A percentile compares a stretch with the other conserved stretches of the same genome.
phyloP scores from a whole-genome alignment of 2,888 invertebrate species.

The Panorpa germanica region DNA sequence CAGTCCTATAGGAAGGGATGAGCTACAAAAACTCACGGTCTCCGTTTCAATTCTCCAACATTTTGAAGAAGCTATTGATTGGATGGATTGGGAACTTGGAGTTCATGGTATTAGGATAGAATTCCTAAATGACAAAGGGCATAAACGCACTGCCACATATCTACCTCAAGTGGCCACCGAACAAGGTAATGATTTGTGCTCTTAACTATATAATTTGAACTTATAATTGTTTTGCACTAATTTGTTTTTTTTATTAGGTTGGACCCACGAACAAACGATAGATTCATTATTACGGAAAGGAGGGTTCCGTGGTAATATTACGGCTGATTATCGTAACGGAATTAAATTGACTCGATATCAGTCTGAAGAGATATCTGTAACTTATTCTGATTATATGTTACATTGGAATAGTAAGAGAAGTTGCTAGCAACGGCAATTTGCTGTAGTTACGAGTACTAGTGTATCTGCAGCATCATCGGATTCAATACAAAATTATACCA shows the following conservation, averaged over 20 bases:
- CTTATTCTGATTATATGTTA: constrained; percentile 66
- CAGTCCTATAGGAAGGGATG: constrained; percentile 84
- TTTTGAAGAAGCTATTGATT: constrained; percentile 91
- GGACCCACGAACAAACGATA: constrained; percentile 97
- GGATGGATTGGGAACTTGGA: constrained; percentile 94
- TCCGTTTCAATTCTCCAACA: constrained; percentile 91
- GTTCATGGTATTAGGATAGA: constrained; percentile 96
- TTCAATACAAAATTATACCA: no score
- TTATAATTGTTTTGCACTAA: constrained; percentile 6
- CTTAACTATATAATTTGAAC: constrained; percentile 8
- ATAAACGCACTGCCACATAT: constrained; percentile 93
- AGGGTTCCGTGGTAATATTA: constrained; percentile 82
- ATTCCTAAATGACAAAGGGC: constrained; percentile 83
- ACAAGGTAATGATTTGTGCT: constrained; percentile 49
- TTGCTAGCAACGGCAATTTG: no score
- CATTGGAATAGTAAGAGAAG: no score
- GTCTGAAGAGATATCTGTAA: constrained; percentile 84
- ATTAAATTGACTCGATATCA: constrained; percentile 93
- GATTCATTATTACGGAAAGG: constrained; percentile 95
- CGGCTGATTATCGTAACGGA: constrained; percentile 69
- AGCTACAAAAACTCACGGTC: constrained; percentile 79
- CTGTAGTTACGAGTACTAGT: no score
- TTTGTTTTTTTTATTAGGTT: constrained; percentile 42
- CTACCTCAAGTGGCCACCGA: constrained; percentile 95
- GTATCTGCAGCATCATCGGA: no score